Percentiles rank a stretch among this genome's conserved stretches.
phyloP scores from a whole-genome alignment of 2,888 invertebrate genomes.

The Philaethria dido region DNA sequence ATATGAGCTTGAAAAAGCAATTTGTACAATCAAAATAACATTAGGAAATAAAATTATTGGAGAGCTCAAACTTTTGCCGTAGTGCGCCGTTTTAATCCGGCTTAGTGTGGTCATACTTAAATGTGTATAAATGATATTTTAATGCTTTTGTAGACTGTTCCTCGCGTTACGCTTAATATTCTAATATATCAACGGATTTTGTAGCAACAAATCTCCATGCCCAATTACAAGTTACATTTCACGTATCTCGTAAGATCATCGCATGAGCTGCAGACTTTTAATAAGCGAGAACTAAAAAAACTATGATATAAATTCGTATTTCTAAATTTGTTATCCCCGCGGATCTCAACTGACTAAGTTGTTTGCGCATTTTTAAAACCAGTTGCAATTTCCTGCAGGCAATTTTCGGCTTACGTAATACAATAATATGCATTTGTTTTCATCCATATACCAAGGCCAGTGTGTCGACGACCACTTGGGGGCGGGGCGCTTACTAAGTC shows the following conservation, averaged over 20 bases:
- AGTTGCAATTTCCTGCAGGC: slow-evolving; percentile 72
- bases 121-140: slow-evolving; percentile 45
- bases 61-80: slow-evolving; percentile 53
- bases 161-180: slow-evolving; percentile 32
- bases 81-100: slow-evolving; percentile 54
- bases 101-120: slow-evolving; percentile 59
- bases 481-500: slow-evolving; percentile 69
- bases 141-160: slow-evolving; percentile 31
- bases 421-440: slow-evolving; percentile 68
- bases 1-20: slow-evolving; percentile 66
- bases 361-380: slow-evolving; percentile 61
- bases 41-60: slow-evolving; percentile 65
- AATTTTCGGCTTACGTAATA: slow-evolving; percentile 64
- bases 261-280: slow-evolving; percentile 36
- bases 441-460: slow-evolving; percentile 60
- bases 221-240: slow-evolving; percentile 46
- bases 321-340: slow-evolving; percentile 49
- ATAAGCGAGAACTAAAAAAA: slow-evolving; percentile 33
- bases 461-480: slow-evolving; percentile 60
- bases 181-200: slow-evolving; percentile 42
- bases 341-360: slow-evolving; percentile 62
- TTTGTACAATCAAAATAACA: slow-evolving; percentile 76
- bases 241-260: slow-evolving; percentile 42
- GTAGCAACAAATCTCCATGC: slow-evolving; percentile 32
- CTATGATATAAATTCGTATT: slow-evolving; percentile 25